Base-by-base conservation (phyloP, 2,888 invertebrate species). In the Tinea semifulvella region DNA sequence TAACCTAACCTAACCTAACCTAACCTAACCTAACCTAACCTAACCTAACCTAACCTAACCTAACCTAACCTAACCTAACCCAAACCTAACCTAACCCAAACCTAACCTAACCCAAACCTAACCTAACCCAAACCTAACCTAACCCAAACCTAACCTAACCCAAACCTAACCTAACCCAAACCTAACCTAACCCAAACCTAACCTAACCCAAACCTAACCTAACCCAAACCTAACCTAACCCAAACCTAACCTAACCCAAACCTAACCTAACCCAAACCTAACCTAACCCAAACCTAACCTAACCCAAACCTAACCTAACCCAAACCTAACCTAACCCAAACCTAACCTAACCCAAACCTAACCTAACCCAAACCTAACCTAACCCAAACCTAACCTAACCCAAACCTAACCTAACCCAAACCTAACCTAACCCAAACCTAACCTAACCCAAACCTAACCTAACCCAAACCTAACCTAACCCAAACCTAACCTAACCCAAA, bases 11-110 rank as follows among this genome's bases (percentile, higher is more conserved):
- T 48, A 50, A 50, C 52, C 52, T 51, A 52, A 53, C 54, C 52
- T 51, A 53, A 52, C 54, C 51, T 53, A 52, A 52, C 54, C 52
- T 52, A 52, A 53, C 54, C 54, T 53, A 53, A 53, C 54, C 52
- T 50, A 50, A 50, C 51, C 52, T 52, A 50, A 50, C 52, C 51
- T 49, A 52, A 52, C 53, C 54, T 53, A 52, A 53, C 53, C 52
- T 52, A 51, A 52, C 52, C 54, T 53, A 52, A 53, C 52, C 53
- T 50, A 50, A 52, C 50, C 49, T 48, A 27, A 7, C 27, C 27
- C n/a, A 47, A 45, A 47, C 51, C 49, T 48, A 50, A 49, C 49
- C 48, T 48, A 52, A 50, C 51, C 50, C n/a, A 50, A 51, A 50
- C 51, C 42, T 31, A 46, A 40, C 45, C 42, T 27, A 42, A 49